Evolutionary conservation across 2,113 vertebrate genomes (phyloP).

Genomic region (Lontra canadensis): DNA sequence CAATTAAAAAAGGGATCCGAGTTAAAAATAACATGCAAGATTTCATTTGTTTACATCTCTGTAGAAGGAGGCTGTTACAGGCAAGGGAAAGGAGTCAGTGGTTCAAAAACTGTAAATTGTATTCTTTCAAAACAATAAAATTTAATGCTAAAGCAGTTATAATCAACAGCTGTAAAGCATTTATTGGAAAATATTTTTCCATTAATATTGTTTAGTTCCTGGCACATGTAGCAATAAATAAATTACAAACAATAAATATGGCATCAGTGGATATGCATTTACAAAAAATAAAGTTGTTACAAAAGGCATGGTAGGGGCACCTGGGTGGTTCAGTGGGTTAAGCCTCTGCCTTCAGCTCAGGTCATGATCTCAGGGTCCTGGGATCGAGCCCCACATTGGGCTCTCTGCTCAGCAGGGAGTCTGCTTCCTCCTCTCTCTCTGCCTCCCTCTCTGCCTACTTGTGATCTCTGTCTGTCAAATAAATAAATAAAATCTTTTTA

Average conservation of each 20-base stretch:
- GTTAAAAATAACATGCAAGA: constrained; percentile 63
- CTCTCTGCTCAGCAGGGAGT: too few relatives aligned
- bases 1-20: constrained; percentile 72
- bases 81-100: constrained; percentile 69
- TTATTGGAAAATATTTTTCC: constrained; percentile 98
- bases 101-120: constrained; percentile 87
- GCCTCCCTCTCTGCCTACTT: too few relatives aligned
- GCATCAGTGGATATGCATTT: constrained; percentile 99
- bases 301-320: constrained; percentile 94
- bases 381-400: too few relatives aligned
- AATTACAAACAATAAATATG: constrained; percentile 99
- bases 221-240: constrained; percentile 98
- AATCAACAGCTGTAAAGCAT: constrained; percentile 98
- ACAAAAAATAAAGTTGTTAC: constrained; percentile 96
- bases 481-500: too few relatives aligned
- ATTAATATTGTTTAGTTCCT: constrained; percentile 99
- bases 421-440: too few relatives aligned
- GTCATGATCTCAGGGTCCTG: too few relatives aligned
- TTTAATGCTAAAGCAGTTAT: constrained; percentile 98
- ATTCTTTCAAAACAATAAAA: constrained; percentile 94
- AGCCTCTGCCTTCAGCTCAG: too few relatives aligned
- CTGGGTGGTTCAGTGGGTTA: too few relatives aligned
- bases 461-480: too few relatives aligned
- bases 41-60: constrained; percentile 56
- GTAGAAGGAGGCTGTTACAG: constrained; percentile 62